Evolutionary conservation across 2,888 invertebrate genomes (phyloP).

Genomic region (Polyommatus iphigenia): DNA sequence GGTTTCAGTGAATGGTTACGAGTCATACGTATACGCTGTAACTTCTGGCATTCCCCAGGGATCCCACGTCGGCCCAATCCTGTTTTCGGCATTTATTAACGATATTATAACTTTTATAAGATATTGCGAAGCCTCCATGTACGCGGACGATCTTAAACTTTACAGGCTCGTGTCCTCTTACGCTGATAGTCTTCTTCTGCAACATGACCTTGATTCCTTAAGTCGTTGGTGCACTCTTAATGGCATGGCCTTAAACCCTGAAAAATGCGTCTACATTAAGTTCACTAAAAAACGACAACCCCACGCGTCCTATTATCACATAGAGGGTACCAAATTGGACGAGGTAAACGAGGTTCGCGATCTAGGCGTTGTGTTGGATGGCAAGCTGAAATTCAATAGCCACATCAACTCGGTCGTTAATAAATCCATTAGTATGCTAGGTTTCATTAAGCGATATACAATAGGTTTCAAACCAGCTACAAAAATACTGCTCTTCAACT

Average conservation of each 20-base stretch:
- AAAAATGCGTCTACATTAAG: slow-evolving; percentile 6
- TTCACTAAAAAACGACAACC: slow-evolving; percentile 10
- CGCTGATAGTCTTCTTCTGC: no score
- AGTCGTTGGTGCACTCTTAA: background rate
- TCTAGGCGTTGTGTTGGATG: no score
- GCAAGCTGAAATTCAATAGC: no score
- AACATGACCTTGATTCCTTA: no score
- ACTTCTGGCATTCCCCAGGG: background rate
- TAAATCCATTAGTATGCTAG: slow-evolving; percentile 1
- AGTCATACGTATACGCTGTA: background rate
- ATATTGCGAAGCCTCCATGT: no score
- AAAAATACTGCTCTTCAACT: background rate
- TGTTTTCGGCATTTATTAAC: no score
- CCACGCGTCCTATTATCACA: background rate
- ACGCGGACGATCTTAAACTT: no score
- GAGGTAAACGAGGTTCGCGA: background rate
- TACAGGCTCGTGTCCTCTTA: no score
- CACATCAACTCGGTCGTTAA: no score
- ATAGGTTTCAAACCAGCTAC: background rate
- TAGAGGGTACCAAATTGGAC: background rate
- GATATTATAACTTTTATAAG: no score
- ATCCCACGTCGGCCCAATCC: no score
- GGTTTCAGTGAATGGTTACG: background rate
- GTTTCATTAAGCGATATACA: slow-evolving; percentile 10
- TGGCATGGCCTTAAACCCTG: background rate